Percentiles rank a stretch among this genome's conserved stretches.
Conservation (phyloP, 2,797 vertebrate species). For the Geotria australis region DNA sequence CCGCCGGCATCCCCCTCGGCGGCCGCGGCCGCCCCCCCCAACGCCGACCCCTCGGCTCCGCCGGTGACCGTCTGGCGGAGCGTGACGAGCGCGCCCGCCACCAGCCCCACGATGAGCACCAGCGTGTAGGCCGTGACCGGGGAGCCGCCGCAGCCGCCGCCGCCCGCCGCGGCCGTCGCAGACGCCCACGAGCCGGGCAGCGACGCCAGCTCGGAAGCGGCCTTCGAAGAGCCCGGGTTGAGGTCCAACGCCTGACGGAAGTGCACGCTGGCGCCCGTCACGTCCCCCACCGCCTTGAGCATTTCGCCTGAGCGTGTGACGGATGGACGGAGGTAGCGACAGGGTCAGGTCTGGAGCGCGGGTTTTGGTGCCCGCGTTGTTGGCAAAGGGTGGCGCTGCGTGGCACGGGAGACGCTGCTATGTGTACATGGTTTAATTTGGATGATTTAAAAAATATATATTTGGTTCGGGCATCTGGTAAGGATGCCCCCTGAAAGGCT, state of each 20-base stretch:
- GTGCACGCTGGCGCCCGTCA: background rate
- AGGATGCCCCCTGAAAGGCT: too few relatives aligned
- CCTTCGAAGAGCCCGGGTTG: background rate
- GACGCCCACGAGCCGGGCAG: background rate
- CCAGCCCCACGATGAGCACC: background rate
- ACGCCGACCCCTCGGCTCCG: background rate
- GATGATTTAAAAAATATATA: too few relatives aligned
- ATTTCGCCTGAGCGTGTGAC: background rate
- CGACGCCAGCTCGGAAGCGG: background rate
- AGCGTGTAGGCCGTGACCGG: background rate
- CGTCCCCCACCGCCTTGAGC: background rate
- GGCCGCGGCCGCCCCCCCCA: background rate
- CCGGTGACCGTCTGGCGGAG: background rate
- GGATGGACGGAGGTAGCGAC: too few relatives aligned
- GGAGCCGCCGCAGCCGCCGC: background rate
- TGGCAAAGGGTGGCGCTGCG: too few relatives aligned
- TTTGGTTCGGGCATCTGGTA: too few relatives aligned
- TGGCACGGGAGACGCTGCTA: too few relatives aligned
- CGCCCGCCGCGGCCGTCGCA: too few relatives aligned
- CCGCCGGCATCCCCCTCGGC: background rate
- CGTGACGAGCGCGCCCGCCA: background rate
- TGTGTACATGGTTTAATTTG: too few relatives aligned
- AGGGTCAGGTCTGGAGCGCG: too few relatives aligned
- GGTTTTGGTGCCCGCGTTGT: too few relatives aligned
- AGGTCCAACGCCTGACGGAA: background rate